Conservation (phyloP, 1,140 invertebrate genomes). For the Drosophila ogumai region DNA sequence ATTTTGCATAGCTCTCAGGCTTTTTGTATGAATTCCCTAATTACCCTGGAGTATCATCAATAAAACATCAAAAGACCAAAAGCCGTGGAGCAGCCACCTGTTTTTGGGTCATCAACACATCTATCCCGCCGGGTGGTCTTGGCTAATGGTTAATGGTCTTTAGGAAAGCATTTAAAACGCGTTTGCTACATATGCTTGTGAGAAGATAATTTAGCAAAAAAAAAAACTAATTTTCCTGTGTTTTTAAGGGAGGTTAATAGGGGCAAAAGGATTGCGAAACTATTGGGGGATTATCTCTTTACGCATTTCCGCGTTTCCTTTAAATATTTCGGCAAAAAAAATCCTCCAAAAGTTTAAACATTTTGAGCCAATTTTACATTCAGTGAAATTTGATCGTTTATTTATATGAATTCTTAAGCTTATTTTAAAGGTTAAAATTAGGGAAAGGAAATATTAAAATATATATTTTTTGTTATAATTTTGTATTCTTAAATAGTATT, state of each 20-base stretch:
- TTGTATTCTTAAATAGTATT: neutral
- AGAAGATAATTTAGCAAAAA: conserved; percentile 45
- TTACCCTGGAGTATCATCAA: conserved; percentile 69
- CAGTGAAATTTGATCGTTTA: too few species aligned
- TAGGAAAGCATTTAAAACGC: conserved; percentile 75
- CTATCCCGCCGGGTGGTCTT: neutral
- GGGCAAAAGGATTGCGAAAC: conserved; percentile 1
- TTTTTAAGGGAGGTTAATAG: neutral
- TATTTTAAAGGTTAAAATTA: too few species aligned
- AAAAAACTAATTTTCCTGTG: neutral
- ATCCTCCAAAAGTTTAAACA: conserved; percentile 20
- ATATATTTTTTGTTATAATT: neutral
- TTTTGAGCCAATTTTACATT: neutral
- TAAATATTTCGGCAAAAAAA: neutral
- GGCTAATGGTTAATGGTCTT: conserved; percentile 57
- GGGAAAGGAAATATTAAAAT: neutral
- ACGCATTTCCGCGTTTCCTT: conserved; percentile 11
- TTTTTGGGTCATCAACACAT: conserved; percentile 59
- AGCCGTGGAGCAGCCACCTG: conserved; percentile 52
- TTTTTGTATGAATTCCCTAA: conserved; percentile 45
- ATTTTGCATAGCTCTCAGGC: conserved; percentile 48
- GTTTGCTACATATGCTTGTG: conserved; percentile 53
- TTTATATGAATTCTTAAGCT: neutral
- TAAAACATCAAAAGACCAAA: conserved; percentile 72
- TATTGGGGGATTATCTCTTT: conserved; percentile 1